Evolutionary conservation across 2,888 invertebrate species (phyloP), one percentile per base, ranked within the genome.

Genomic region (Nematopogon swammerdamellus): DNA sequence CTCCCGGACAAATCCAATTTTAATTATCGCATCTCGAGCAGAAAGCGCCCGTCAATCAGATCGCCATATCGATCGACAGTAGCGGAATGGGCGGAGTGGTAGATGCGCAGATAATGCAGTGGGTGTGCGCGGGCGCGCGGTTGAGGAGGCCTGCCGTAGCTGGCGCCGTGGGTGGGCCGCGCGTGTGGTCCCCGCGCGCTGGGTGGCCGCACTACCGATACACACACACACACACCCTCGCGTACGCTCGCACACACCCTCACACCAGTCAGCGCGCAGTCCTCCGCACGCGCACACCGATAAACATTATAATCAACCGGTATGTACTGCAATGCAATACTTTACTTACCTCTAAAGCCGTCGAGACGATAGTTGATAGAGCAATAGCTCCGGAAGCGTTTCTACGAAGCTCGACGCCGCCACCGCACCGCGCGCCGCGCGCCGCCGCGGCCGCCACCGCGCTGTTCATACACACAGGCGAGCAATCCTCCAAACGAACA

Each of bases 271-370:
- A 56, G 45, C 53, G 62, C 65, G 59, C 70, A 68, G 61, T 60
- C 61, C 59, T 16, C 17, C 25, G n/a, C 46, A 4, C 10, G 14
- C 46, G 61, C 67, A 67, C 72, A 73, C 74, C 75, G 73, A 75
- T 74, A 76, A 74, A 75, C 74, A 77, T 75, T 75, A 77, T 74
- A 71, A 76, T 75, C 75, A 76, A 71, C 75, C 70, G 72, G 25
- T 25, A 25, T n/a, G n/a, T n/a, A n/a, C 25, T 25, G 25, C 25
- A 25, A 25, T 25, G 72, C 74, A 74, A 75, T 76, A 77, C 75
- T 72, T 72, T 69, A 73, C 71, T 70, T 25, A 25, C 25, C n/a
- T 25, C 25, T 25, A 25, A 25, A 36, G 11, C 72, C 72, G 73
- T 74, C 76, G 73, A 74, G 72, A 74, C 36, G 76, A 75, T 75